Evolutionary conservation across 2,113 vertebrate genomes (phyloP), one percentile per base, ranked within the genome.

Genomic region (Pelmatolapia mariae): DNA sequence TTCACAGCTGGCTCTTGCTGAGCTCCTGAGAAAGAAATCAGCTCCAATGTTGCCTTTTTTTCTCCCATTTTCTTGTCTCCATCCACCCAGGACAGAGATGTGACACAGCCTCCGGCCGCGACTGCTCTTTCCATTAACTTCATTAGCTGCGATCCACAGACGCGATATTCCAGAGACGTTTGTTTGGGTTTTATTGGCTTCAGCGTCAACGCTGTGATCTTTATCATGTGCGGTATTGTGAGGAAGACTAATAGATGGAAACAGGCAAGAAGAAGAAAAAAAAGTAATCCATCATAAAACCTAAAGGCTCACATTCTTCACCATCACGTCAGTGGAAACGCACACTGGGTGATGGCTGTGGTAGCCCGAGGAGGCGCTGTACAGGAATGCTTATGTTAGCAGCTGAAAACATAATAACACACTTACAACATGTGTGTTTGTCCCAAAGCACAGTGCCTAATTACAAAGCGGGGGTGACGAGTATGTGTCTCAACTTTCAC

Each of bases 401-500:
- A 78, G 43, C 50, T 81, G 31, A 91, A 80, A 86, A 81, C 33
- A 56, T 87, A 47, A 63, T 88, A 40, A 63, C 59, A 89, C 50
- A 36, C 38, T 87, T 80, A 43, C 43, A 80, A 83, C 92, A 88
- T 63, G 81, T 13, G 76, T 85, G 87, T 86, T 50, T 93, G 92
- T 93, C 81, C 84, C 81, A 83, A 73, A 90, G 81, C 54, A 91
- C 54, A 38, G 76, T 81, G 54, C 71, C 56, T 68, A 88, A 96
- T 95, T 92, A 93, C 84, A 94, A 89, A 87, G 88, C 63, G 89
- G 61, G 57, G 33, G 8, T 82, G 83, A 87, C 40, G 88, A 63
- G 87, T 82, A 87, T 5, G 53, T 68, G 57, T 10, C 52, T 81
- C 33, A 40, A 93, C 94, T 94, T 95, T 95, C 89, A 78, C 93